phyloP scores from a whole-genome alignment of 2,888 invertebrate genomes.

The Lymantria dispar region DNA sequence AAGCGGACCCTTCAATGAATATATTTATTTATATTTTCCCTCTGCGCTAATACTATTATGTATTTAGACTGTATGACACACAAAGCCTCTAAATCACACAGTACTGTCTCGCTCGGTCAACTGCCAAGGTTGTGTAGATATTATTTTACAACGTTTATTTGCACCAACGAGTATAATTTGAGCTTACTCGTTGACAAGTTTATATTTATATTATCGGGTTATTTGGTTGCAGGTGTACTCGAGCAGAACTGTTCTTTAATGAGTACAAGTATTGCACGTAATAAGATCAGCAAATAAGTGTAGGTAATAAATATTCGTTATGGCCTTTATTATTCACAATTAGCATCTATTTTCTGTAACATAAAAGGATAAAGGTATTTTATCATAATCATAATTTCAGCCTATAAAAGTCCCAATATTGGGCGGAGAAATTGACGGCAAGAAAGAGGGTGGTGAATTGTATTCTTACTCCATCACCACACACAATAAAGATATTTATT shows the following conservation, averaged over 20 bases:
- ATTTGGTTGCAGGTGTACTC: neutral
- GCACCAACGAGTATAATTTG: slow-evolving; percentile 14
- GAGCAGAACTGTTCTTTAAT: slow-evolving; percentile 1
- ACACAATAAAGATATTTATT: too few species aligned
- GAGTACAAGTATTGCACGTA: neutral
- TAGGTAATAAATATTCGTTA: neutral
- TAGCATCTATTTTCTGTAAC: too few species aligned
- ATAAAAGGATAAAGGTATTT: too few species aligned
- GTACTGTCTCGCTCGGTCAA: slow-evolving; percentile 27
- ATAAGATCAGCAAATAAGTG: neutral
- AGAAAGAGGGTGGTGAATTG: too few species aligned
- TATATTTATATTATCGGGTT: neutral
- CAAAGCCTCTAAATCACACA: neutral
- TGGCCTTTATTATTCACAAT: too few species aligned
- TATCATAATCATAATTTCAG: too few species aligned
- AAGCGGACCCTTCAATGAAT: too few species aligned
- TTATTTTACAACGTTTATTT: slow-evolving; percentile 31
- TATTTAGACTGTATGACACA: neutral
- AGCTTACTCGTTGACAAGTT: slow-evolving; percentile 4
- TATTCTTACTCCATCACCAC: too few species aligned
- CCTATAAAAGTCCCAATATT: too few species aligned
- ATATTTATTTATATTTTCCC: too few species aligned
- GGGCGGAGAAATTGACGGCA: too few species aligned
- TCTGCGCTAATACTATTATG: neutral
- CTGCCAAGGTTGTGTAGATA: slow-evolving; percentile 38